Evolutionary conservation across 2,797 vertebrate genomes (phyloP), one percentile per base, ranked within the genome.

Genomic region (Sorex maritimensis): DNA sequence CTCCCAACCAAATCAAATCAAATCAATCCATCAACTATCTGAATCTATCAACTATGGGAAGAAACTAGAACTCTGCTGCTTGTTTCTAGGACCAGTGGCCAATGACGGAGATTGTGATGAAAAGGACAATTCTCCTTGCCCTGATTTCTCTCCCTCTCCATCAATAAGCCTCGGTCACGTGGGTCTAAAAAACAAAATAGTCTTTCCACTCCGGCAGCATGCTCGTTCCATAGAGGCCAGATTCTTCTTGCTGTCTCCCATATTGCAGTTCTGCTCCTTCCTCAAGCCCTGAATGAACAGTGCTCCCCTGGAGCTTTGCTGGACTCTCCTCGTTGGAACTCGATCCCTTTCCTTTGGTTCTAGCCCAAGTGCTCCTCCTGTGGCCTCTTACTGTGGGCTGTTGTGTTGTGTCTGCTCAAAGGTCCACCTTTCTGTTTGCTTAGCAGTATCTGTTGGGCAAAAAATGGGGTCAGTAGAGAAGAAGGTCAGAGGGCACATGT

Each of bases 181-280:
- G 58, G 28, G 4, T 82, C 46, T 86, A 65, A 52, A 71, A 17
- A 55, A 55, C 5, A 44, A 44, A 44, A 44, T 44, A 90, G 63
- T 38, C 80, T 73, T 78, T 92, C 21, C 12, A 13, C 2, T 74
- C 92, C 38, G 75, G 63, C 24, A 52, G 14, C 13, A 26, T 38
- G 26, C 23, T 80, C 68, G 2, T 1, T 77, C 30, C 82, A 61
- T 5, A 38, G 28, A 26, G 28, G 58, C 23, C 14, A 8, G 52
- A 52, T 86, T 61, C 21, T 61, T 77, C 30, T n/a, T 93, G 46
- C 79, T 82, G 24, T 19, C 46, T 82, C 26, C 63, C 6, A 4
- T 34, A 90, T 90, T 91, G 75, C 77, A 89, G 71, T 85, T 87
- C 79, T 75, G 5, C 14, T 81, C 49, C 85, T 85, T 65, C 61